phyloP scores from a whole-genome alignment of 2,113 vertebrate genomes.

The Melanotaenia duboulayi region DNA sequence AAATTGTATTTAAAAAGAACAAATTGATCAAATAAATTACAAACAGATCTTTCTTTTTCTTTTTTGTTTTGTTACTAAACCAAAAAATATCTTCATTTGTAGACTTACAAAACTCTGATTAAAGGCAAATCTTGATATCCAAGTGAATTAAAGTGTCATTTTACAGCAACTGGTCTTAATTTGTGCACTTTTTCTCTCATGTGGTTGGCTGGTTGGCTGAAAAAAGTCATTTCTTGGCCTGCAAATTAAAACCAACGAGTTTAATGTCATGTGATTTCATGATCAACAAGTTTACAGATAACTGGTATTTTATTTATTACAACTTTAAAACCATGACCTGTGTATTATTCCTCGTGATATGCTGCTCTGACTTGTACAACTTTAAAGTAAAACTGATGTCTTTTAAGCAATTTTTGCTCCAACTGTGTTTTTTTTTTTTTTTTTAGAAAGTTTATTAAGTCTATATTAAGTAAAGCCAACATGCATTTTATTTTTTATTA shows the following conservation, averaged over 20 bases:
- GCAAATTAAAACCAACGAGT: slow-evolving; percentile 34
- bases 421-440: not conserved
- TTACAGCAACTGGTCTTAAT: not conserved
- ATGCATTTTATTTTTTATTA: no score
- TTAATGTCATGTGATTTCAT: slow-evolving; percentile 48
- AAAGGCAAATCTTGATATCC: no score
- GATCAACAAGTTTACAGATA: slow-evolving; percentile 70
- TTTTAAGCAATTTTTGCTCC: slow-evolving; percentile 57
- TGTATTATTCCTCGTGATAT: slow-evolving; percentile 65
- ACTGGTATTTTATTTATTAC: slow-evolving; percentile 66
- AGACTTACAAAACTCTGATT: no score
- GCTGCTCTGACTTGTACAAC: slow-evolving; percentile 64
- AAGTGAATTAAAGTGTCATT: not conserved
- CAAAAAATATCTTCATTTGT: not conserved
- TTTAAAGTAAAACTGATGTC: slow-evolving; percentile 71
- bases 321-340: slow-evolving; percentile 60
- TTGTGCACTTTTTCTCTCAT: slow-evolving; percentile 1
- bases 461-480: no score
- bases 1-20: no score
- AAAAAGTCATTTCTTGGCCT: slow-evolving; percentile 23
- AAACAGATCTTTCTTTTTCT: no score
- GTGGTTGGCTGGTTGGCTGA: slow-evolving; percentile 23
- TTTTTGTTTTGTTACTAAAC: not conserved
- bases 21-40: not conserved
- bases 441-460: not conserved